Percentiles rank a stretch among this genome's conserved stretches.
Evolutionary conservation across 2,113 vertebrate genomes (phyloP).

Genomic region (Anhinga anhinga): DNA sequence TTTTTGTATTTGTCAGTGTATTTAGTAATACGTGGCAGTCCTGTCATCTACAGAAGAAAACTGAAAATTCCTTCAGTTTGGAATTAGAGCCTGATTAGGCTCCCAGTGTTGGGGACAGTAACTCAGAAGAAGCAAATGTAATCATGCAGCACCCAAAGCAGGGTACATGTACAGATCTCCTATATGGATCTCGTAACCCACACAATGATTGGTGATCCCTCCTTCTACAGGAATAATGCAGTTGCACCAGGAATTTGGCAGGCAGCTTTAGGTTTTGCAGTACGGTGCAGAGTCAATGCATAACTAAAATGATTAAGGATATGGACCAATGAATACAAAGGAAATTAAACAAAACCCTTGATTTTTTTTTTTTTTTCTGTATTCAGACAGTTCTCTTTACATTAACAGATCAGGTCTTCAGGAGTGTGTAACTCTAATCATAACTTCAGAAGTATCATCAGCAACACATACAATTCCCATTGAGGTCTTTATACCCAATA

Average conservation of each 20-base stretch:
- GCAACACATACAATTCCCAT: neutral
- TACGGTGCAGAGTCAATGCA: neutral
- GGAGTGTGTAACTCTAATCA: neutral
- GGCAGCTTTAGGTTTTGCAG: neutral
- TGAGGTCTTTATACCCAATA: neutral
- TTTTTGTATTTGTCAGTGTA: neutral
- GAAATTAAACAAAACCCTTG: neutral
- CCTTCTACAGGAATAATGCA: neutral
- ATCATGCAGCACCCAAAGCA: too few relatives aligned
- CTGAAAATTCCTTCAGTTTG: neutral
- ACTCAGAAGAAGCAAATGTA: too few relatives aligned
- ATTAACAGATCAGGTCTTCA: neutral
- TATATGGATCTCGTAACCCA: too few relatives aligned
- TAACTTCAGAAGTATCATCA: neutral
- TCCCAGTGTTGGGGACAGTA: too few relatives aligned
- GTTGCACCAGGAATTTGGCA: neutral
- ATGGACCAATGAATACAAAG: neutral
- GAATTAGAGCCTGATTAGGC: too few relatives aligned
- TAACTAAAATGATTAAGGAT: neutral
- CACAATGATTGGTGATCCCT: too few relatives aligned
- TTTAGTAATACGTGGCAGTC: neutral
- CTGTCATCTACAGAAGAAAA: neutral
- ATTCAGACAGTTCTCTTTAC: neutral
- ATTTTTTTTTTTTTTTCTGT: neutral
- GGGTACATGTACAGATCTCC: too few relatives aligned